Evolutionary conservation across 1,140 invertebrate species (phyloP).

Genomic region (Nebria ingens): DNA sequence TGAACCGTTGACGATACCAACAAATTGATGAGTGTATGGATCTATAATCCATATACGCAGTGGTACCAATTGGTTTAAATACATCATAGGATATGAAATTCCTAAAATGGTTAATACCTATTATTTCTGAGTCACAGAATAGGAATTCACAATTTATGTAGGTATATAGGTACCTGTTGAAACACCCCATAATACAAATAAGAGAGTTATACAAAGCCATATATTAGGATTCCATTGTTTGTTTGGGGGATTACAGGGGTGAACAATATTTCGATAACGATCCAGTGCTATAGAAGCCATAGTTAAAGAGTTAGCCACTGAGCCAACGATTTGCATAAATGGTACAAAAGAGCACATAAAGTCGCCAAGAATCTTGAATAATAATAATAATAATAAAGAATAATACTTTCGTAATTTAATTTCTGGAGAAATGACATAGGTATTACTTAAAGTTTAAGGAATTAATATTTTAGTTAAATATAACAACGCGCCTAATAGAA

Average conservation of each 20-base stretch:
- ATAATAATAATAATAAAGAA: slow-evolving; percentile 5
- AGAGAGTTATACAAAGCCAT: slow-evolving; percentile 22
- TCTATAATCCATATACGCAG: no score
- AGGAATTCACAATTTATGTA: slow-evolving; percentile 12
- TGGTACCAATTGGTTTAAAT: no score
- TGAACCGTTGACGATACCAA: no score
- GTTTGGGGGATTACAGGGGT: slow-evolving; percentile 28
- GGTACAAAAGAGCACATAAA: slow-evolving; percentile 39
- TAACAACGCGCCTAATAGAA: no score
- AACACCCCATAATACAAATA: slow-evolving; percentile 30
- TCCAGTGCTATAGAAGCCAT: slow-evolving; percentile 44
- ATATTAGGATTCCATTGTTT: slow-evolving; percentile 34
- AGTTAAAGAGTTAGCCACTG: slow-evolving; percentile 39
- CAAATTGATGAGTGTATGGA: no score
- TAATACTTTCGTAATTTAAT: neutral
- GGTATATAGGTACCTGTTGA: slow-evolving; percentile 28
- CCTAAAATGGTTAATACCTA: slow-evolving; percentile 21
- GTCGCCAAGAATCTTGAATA: slow-evolving; percentile 31
- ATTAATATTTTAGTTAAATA: no score
- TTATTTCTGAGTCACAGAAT: neutral
- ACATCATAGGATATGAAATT: slow-evolving; percentile 26
- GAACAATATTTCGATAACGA: slow-evolving; percentile 37
- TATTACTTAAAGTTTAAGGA: no score
- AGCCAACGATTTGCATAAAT: slow-evolving; percentile 37
- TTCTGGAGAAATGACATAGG: no score